Percentiles rank a stretch among this genome's conserved stretches.
phyloP scores from a whole-genome alignment of 2,113 vertebrate genomes.

The Malurus elegans region DNA sequence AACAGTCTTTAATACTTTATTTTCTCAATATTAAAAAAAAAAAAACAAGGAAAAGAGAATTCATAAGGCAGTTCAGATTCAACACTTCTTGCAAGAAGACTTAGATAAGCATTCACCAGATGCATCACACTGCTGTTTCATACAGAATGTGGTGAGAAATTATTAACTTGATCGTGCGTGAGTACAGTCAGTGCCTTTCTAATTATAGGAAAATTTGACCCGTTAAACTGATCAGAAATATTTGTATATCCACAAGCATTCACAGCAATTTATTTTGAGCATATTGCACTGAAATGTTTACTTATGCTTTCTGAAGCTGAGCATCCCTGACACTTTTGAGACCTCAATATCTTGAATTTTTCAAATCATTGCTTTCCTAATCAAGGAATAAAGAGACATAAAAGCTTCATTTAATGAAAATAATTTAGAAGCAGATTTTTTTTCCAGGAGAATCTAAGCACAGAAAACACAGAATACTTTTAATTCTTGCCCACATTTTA shows the following conservation, averaged over 20 bases:
- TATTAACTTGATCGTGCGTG: background rate
- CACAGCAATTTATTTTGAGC: slow-evolving; percentile 10
- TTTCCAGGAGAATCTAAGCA: background rate
- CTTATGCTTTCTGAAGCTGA: background rate
- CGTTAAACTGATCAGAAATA: background rate
- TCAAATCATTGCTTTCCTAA: slow-evolving; percentile 15
- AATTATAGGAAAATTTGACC: background rate
- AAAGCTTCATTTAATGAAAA: slow-evolving; percentile 5
- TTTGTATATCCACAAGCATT: background rate
- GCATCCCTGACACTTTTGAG: background rate
- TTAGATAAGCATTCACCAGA: background rate
- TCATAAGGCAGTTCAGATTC: background rate
- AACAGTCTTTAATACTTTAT: background rate
- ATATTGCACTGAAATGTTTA: background rate
- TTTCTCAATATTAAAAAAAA: background rate
- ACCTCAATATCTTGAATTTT: slow-evolving; percentile 28
- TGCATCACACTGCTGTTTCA: background rate
- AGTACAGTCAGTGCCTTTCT: background rate
- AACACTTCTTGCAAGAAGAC: background rate
- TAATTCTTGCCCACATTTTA: background rate
- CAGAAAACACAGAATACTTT: background rate
- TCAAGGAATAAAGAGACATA: slow-evolving; percentile 15
- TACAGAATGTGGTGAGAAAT: background rate
- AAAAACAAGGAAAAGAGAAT: background rate
- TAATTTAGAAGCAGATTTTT: background rate